These are phyloP conservation scores for Cercopithecus hamlyni DNA, from an alignment of 2,797 vertebrate genomes.

Conservation along the genomic window DNA sequence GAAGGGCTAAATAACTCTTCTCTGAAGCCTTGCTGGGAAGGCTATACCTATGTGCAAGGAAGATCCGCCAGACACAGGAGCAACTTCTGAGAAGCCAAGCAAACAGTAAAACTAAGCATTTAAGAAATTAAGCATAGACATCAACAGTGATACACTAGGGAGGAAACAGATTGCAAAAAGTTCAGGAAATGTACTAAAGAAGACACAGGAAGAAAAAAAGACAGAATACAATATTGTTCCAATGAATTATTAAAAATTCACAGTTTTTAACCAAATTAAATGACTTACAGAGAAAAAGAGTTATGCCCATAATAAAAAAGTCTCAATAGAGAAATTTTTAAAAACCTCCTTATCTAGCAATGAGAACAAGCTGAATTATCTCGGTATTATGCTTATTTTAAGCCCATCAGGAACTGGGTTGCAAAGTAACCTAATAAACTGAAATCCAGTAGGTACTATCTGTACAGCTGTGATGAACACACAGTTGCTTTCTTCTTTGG, in stretches of 20 bases:
- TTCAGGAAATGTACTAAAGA: not conserved
- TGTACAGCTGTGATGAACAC: not conserved
- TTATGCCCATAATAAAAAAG: not conserved
- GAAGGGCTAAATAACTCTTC: not conserved
- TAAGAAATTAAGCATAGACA: not conserved
- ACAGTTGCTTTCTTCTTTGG: not conserved
- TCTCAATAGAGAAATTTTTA: not conserved
- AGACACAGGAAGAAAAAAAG: not conserved
- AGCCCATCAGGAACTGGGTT: not conserved
- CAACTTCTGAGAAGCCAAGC: not conserved
- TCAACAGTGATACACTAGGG: not conserved
- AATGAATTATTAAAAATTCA: not conserved
- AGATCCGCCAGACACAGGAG: not conserved
- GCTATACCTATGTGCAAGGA: not conserved
- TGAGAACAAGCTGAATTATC: not conserved
- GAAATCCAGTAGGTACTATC: not conserved
- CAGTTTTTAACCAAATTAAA: not conserved
- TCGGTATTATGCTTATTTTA: not conserved
- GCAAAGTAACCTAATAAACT: not conserved
- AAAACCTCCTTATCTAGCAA: not conserved
- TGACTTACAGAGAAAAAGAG: not conserved
- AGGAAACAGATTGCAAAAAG: not conserved
- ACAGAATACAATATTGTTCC: not conserved
- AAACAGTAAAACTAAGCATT: not conserved
- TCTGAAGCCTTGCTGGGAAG: not conserved